These are phyloP conservation scores for Exephanes ischioxanthus DNA, from an alignment of 2,888 invertebrate species.

Conservation along the genomic window DNA sequence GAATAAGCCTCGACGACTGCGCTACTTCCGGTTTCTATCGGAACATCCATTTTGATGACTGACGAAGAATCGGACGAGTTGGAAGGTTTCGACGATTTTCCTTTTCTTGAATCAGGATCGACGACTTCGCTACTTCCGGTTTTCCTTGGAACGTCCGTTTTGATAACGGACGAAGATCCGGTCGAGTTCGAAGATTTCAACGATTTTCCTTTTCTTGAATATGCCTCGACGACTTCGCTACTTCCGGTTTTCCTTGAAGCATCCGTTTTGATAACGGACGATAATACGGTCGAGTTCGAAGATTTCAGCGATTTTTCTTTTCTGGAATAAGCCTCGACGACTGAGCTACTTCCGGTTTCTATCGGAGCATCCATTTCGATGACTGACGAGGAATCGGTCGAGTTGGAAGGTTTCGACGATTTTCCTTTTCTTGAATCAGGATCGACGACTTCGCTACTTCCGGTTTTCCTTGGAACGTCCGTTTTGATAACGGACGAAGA, in stretches of 20 bases:
- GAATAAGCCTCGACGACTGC: neutral
- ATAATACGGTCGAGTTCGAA: neutral
- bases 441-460: neutral
- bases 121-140: neutral
- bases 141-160: neutral
- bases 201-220: neutral
- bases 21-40: neutral
- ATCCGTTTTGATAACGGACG: neutral
- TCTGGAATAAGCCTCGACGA: too few relatives aligned
- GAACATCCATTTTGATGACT: neutral
- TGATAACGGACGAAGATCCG: neutral
- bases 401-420: neutral
- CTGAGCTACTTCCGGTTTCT: too few relatives aligned
- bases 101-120: neutral
- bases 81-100: constrained; percentile 9
- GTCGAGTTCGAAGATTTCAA: neutral
- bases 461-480: neutral
- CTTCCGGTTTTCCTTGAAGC: neutral
- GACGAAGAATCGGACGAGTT: neutral
- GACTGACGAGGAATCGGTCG: neutral
- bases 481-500: neutral
- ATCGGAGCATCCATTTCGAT: neutral
- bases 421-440: too few relatives aligned
- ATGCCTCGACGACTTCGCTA: neutral
- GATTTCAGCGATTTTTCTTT: constrained; percentile 13